Percentiles rank a stretch among this genome's conserved stretches.
Conservation (phyloP, 1,140 invertebrate genomes). For the Atta texana region DNA sequence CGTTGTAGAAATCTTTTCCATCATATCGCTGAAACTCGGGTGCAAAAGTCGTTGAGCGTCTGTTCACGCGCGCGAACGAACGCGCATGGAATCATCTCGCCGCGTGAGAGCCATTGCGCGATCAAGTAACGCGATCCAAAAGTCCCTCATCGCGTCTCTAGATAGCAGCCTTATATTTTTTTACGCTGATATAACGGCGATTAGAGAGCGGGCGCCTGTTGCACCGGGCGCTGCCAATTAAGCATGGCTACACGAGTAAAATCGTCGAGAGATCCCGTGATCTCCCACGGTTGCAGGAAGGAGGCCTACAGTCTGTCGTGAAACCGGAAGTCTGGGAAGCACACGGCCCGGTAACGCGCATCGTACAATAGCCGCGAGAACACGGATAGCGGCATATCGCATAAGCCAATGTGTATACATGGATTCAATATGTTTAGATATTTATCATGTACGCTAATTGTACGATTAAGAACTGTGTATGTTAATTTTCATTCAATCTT, state of each 20-base stretch:
- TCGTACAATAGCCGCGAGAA: conserved; percentile 48
- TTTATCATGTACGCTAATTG: background rate
- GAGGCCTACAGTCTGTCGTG: conserved; percentile 67
- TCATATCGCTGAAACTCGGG: background rate
- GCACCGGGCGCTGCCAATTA: conserved; percentile 71
- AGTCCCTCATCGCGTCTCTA: conserved; percentile 32
- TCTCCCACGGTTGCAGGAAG: conserved; percentile 69
- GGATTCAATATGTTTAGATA: conserved; percentile 2
- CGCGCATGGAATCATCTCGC: conserved; percentile 74
- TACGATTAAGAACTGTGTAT: background rate
- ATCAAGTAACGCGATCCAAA: conserved; percentile 62
- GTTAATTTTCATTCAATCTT: background rate
- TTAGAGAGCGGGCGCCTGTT: conserved; percentile 65
- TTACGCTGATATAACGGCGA: conserved; percentile 72
- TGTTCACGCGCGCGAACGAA: conserved; percentile 26
- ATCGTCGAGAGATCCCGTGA: conserved; percentile 65
- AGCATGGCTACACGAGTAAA: conserved; percentile 60
- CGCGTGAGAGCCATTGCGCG: conserved; percentile 74
- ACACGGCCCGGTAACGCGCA: conserved; percentile 29
- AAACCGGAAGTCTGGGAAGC: conserved; percentile 71
- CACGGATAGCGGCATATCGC: background rate
- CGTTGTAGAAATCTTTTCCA: background rate
- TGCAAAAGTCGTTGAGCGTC: conserved; percentile 55
- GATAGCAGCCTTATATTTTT: conserved; percentile 62
- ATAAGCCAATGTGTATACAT: background rate